A percentile compares a stretch with the other conserved stretches of the same genome.
Evolutionary conservation across 1,140 invertebrate species (phyloP).

Genomic region (Wiebesia pumilae): DNA sequence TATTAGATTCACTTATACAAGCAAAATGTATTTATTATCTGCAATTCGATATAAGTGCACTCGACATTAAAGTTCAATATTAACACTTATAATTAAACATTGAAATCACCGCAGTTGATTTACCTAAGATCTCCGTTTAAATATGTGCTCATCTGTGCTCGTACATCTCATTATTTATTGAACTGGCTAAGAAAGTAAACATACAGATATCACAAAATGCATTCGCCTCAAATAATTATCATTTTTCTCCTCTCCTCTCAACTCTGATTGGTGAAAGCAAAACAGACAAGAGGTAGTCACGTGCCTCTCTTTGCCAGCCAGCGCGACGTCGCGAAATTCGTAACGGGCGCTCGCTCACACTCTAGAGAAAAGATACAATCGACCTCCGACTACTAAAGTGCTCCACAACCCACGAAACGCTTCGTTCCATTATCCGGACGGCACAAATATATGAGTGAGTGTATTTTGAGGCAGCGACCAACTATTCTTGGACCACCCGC

Average conservation of each 20-base stretch:
- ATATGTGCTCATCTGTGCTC: too few species aligned
- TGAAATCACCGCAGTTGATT: neutral
- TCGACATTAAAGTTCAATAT: too few species aligned
- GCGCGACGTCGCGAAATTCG: slow-evolving; percentile 22
- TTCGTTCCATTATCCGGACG: slow-evolving; percentile 15
- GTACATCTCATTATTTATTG: neutral
- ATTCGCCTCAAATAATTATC: neutral
- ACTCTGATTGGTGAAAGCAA: neutral
- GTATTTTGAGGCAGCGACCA: slow-evolving; percentile 55
- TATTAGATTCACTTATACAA: too few species aligned
- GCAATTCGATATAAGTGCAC: too few species aligned
- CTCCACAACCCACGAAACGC: neutral
- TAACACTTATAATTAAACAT: neutral
- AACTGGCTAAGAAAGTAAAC: neutral
- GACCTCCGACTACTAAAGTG: slow-evolving; percentile 4
- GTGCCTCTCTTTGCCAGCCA: slow-evolving; percentile 25
- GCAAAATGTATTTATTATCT: too few species aligned
- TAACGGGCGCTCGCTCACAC: neutral
- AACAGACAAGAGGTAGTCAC: neutral
- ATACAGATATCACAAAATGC: neutral
- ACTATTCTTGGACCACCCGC: slow-evolving; percentile 55
- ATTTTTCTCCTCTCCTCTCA: neutral
- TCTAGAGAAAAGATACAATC: neutral
- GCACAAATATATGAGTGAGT: slow-evolving; percentile 36
- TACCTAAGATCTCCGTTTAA: too few species aligned